phyloP scores from a whole-genome alignment of 2,888 invertebrate species.

The Hyppa rectilinea region DNA sequence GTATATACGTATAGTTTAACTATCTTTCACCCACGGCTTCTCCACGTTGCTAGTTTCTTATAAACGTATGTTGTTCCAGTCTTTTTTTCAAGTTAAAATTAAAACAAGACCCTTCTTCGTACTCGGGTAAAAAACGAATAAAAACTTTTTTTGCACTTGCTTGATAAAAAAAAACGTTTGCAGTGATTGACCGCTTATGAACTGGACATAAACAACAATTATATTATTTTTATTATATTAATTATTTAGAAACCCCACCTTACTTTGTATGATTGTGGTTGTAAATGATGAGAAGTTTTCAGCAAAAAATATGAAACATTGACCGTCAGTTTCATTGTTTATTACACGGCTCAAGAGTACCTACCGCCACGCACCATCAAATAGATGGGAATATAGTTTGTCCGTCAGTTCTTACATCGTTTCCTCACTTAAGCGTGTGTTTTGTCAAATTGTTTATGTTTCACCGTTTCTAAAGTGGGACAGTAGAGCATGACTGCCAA shows the following conservation, averaged over 20 bases:
- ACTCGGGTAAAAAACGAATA: background rate
- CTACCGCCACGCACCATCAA: background rate
- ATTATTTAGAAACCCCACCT: conserved; percentile 27
- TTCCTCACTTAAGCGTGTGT: conserved; percentile 1
- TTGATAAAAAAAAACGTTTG: conserved; percentile 3
- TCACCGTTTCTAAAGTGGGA: conserved; percentile 27
- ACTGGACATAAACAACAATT: conserved; percentile 40
- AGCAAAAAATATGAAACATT: conserved; percentile 51
- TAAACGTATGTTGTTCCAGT: background rate
- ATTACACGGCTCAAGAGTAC: conserved; percentile 18
- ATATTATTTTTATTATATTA: too few relatives aligned
- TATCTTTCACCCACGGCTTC: too few relatives aligned
- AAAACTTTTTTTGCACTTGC: background rate
- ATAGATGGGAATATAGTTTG: conserved; percentile 9
- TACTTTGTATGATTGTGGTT: conserved; percentile 21
- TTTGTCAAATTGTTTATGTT: conserved; percentile 22
- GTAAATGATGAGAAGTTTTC: conserved; percentile 57
- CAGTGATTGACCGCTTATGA: conserved; percentile 27
- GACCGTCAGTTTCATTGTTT: conserved; percentile 51
- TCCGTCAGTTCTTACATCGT: conserved; percentile 25
- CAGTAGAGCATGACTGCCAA: conserved; percentile 28
- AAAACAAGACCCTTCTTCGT: too few relatives aligned
- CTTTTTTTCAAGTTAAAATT: background rate
- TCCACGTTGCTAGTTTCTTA: too few relatives aligned
- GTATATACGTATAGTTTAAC: too few relatives aligned